phyloP scores from a whole-genome alignment of 1,140 invertebrate species.

The Amyelois transitella region DNA sequence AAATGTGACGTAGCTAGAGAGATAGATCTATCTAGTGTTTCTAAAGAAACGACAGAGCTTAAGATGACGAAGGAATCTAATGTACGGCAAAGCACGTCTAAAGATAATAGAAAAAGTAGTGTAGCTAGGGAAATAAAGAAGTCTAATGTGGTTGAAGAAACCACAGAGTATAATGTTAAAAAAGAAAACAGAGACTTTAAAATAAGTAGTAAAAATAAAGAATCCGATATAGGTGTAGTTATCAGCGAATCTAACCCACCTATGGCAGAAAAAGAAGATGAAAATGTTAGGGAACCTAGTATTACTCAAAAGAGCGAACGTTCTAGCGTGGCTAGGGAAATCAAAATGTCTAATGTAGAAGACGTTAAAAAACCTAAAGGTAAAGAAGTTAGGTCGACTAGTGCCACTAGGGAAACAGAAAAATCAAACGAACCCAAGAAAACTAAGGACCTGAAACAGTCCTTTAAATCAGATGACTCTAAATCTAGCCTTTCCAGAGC shows the following conservation, averaged over 20 bases:
- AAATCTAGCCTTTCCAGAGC: background rate
- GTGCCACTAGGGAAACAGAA: background rate
- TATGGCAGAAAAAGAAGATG: no score
- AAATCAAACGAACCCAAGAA: background rate
- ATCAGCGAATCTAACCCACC: no score
- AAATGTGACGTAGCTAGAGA: slow-evolving; percentile 16
- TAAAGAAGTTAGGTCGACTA: no score
- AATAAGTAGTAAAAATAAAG: background rate
- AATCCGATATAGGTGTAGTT: background rate
- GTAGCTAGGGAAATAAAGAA: background rate
- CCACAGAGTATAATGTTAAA: background rate
- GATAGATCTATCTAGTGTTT: slow-evolving; percentile 9
- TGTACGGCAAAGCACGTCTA: background rate
- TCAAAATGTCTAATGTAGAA: background rate
- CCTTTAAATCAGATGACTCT: no score
- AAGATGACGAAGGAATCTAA: background rate
- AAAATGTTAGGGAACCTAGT: slow-evolving; percentile 1
- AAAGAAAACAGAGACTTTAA: background rate
- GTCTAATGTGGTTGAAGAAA: background rate
- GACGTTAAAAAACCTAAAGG: no score
- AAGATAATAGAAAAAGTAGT: background rate
- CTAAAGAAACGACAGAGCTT: slow-evolving; percentile 7
- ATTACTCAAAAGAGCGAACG: background rate
- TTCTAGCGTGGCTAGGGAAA: background rate
- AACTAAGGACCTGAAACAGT: no score